A percentile compares a stretch with the other conserved stretches of the same genome.
phyloP scores from a whole-genome alignment of 2,797 vertebrate species.

The Capromys pilorides region DNA sequence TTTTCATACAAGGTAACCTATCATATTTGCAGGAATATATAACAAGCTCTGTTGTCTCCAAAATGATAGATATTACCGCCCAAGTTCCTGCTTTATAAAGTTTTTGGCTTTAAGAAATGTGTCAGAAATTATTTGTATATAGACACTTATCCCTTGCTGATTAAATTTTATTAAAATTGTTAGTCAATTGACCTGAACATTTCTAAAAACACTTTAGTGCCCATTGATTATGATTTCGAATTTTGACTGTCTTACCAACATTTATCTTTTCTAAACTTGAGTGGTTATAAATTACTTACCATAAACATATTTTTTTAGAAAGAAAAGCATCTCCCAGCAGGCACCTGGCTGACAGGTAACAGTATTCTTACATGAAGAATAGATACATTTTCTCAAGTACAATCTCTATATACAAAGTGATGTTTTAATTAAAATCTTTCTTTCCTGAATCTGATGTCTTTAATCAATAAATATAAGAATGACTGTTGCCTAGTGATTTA shows the following conservation, averaged over 20 bases:
- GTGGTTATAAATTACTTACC: constrained; percentile 18
- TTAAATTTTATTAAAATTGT: not conserved
- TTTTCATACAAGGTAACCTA: not conserved
- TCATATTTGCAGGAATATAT: constrained; percentile 1
- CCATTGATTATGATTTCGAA: not conserved
- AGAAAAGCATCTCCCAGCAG: not conserved
- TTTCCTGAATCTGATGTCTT: constrained; percentile 14
- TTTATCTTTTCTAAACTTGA: constrained; percentile 25
- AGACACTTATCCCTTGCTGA: not conserved
- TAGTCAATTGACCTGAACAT: constrained; percentile 12
- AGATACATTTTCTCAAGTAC: constrained; percentile 2
- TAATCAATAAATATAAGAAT: constrained; percentile 42
- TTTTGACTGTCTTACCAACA: constrained; percentile 22
- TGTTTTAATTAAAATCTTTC: constrained; percentile 42
- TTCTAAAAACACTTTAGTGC: constrained; percentile 58
- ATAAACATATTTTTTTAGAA: not conserved
- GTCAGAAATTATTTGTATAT: not conserved
- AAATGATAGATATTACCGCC: not conserved
- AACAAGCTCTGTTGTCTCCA: constrained; percentile 1
- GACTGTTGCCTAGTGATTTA: constrained; percentile 45
- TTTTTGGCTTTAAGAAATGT: constrained; percentile 30
- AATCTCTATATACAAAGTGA: not conserved
- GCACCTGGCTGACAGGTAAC: not conserved
- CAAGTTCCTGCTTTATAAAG: constrained; percentile 8
- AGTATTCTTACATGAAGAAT: not conserved